Evolutionary conservation across 2,888 invertebrate species (phyloP).

Genomic region (Yponomeuta evonymella): DNA sequence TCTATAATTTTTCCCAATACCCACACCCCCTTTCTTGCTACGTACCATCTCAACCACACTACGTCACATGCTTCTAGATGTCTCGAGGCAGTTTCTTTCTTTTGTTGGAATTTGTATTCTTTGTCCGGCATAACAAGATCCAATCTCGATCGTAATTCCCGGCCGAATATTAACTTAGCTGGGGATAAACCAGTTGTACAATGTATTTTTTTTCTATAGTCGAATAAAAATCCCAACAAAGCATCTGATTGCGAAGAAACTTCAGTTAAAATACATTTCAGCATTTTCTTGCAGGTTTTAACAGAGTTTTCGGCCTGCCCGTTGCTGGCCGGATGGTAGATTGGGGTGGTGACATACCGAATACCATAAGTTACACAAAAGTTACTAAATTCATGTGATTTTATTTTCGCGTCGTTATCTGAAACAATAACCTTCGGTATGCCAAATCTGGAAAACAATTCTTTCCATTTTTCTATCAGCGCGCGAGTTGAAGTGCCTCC

Average conservation of each 20-base stretch:
- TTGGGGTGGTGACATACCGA: not conserved
- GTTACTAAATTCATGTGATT: conserved; percentile 3
- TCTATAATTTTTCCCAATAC: no score
- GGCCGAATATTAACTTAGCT: not conserved
- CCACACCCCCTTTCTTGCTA: not conserved
- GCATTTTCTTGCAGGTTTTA: no score
- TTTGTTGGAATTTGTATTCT: not conserved
- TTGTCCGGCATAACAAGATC: not conserved
- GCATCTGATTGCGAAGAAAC: not conserved
- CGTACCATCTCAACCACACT: not conserved
- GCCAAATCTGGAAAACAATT: not conserved
- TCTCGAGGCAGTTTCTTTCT: not conserved
- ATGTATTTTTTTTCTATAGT: not conserved
- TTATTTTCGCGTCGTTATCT: conserved; percentile 5
- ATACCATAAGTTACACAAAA: conserved; percentile 9
- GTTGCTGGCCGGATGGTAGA: conserved; percentile 12
- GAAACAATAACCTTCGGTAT: not conserved
- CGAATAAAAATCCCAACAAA: not conserved
- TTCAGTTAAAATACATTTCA: not conserved
- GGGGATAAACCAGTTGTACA: not conserved
- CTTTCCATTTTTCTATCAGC: no score
- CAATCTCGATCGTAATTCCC: not conserved
- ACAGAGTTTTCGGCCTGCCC: no score
- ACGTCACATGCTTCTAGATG: not conserved
- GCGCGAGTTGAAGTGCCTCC: no score